These are phyloP conservation scores for Peromyscus attwateri DNA, from an alignment of 2,797 vertebrate genomes.

Conservation along the genomic window DNA sequence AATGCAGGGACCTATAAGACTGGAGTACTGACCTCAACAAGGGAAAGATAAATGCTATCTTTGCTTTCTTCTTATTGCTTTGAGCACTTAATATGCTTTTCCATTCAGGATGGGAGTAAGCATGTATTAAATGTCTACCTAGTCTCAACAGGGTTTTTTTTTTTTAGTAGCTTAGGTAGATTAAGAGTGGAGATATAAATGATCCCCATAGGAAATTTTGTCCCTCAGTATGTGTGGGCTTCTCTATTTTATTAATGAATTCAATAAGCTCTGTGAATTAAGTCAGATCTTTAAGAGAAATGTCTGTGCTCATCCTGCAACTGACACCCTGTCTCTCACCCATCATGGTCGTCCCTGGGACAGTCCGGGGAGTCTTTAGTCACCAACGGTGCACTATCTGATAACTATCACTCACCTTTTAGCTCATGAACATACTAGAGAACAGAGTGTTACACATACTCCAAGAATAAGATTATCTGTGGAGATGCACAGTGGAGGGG, in stretches of 20 bases:
- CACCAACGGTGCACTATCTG: neutral
- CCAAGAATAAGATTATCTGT: slow-evolving; percentile 42
- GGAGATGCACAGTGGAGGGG: neutral
- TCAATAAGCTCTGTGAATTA: neutral
- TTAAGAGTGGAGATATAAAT: neutral
- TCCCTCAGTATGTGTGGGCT: neutral
- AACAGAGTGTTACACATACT: slow-evolving; percentile 39
- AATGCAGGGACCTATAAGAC: neutral
- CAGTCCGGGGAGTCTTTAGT: neutral
- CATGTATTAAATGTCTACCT: neutral
- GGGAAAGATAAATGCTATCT: neutral
- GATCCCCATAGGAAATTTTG: neutral
- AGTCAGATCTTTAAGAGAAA: neutral
- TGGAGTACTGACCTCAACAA: neutral
- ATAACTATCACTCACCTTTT: slow-evolving; percentile 10
- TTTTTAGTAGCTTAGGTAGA: neutral
- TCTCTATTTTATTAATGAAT: neutral
- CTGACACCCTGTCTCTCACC: neutral
- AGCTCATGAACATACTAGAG: slow-evolving; percentile 28
- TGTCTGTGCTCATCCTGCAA: neutral
- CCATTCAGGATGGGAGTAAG: neutral
- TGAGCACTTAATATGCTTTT: neutral
- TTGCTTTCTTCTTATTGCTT: neutral
- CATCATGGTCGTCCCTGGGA: neutral
- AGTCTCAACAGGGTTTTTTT: neutral